Conservation (phyloP, 2,797 vertebrate species). For the Sorex maritimensis region DNA sequence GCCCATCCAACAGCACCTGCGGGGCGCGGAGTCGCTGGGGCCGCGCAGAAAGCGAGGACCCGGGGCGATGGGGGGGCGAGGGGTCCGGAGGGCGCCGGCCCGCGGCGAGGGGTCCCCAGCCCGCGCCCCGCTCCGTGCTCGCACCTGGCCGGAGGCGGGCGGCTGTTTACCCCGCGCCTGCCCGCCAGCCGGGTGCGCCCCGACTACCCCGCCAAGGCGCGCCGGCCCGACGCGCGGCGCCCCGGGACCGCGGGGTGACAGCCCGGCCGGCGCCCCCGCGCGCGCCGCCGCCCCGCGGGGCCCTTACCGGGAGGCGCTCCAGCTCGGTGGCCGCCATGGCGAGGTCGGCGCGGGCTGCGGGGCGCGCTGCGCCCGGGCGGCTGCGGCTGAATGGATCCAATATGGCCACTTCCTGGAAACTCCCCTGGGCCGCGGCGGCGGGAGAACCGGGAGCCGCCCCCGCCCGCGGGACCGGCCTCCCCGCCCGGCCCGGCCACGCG, state of each 20-base stretch:
- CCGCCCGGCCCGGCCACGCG: conserved; percentile 40
- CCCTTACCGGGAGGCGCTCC: conserved; percentile 90
- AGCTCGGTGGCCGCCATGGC: conserved; percentile 87
- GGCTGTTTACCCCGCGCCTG: conserved; percentile 19
- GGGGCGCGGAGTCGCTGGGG: conserved; percentile 14
- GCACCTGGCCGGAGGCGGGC: conserved; percentile 50
- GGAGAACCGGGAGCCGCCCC: conserved; percentile 79
- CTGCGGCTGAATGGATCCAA: conserved; percentile 92
- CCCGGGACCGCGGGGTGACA: background rate
- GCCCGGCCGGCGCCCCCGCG: conserved; percentile 13
- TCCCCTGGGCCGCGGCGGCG: conserved; percentile 89
- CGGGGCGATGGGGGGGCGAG: background rate
- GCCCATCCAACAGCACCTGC: conserved; percentile 73
- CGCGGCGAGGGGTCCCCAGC: background rate
- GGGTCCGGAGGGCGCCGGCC: background rate
- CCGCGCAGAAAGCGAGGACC: background rate
- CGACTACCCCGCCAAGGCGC: background rate
- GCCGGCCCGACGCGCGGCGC: background rate
- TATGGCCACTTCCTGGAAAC: conserved; percentile 95
- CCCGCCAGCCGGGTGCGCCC: conserved; percentile 10
- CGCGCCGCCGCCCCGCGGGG: conserved; percentile 24
- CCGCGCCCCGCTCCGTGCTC: background rate
- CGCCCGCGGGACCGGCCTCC: conserved; percentile 76
- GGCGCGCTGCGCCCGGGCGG: conserved; percentile 87
- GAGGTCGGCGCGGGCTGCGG: conserved; percentile 79